Conservation (phyloP, 2,888 invertebrate species). For the Dione vanillae region DNA sequence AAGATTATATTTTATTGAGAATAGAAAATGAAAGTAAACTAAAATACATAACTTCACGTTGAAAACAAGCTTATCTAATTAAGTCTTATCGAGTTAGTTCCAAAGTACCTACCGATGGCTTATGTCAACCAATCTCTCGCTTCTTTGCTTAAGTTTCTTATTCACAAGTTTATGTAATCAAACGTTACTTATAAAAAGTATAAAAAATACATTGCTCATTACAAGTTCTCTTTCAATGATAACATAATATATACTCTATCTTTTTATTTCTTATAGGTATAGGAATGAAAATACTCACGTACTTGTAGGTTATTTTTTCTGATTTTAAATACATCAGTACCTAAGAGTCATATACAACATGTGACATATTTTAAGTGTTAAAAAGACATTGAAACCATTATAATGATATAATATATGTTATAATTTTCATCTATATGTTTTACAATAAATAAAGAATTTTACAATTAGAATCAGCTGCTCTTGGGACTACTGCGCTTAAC, state of each 20-base stretch:
- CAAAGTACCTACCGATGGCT: slow-evolving; percentile 16
- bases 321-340: no score
- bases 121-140: slow-evolving; percentile 6
- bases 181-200: slow-evolving; percentile 2
- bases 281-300: no score
- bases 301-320: no score
- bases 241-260: not conserved
- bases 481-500: no score
- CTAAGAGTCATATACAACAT: no score
- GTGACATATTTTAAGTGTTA: no score
- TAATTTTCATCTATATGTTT: no score
- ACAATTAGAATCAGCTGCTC: no score
- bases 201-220: not conserved
- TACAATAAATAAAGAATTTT: no score
- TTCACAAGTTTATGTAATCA: not conserved
- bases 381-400: no score
- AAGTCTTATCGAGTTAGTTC: slow-evolving; percentile 16
- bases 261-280: no score
- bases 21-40: not conserved
- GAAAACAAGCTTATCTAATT: slow-evolving; percentile 23
- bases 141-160: slow-evolving; percentile 4
- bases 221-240: not conserved
- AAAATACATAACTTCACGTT: not conserved
- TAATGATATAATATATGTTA: no score
- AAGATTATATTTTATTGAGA: not conserved